phyloP scores from a whole-genome alignment of 2,888 invertebrate species.

The Theodoxus fluviatilis region DNA sequence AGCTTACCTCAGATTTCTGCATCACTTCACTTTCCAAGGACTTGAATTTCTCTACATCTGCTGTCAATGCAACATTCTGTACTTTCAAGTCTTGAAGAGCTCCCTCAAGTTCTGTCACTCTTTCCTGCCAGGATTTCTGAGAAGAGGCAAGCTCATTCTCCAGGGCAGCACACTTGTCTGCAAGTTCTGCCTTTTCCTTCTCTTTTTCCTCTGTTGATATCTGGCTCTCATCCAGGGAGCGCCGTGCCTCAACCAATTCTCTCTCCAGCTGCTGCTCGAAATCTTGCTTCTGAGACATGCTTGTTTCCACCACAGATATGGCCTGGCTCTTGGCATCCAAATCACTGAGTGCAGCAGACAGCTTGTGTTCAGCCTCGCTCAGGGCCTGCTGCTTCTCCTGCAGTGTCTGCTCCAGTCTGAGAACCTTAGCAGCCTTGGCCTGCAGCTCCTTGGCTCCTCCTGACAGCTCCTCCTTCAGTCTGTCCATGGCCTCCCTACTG shows the following conservation, averaged over 20 bases:
- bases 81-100: slow-evolving; percentile 28
- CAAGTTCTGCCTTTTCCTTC: slow-evolving; percentile 4
- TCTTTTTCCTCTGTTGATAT: slow-evolving; percentile 6
- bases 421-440: no score
- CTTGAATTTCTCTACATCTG: slow-evolving; percentile 22
- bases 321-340: no score
- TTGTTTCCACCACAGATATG: no score
- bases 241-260: not conserved
- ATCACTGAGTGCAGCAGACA: no score
- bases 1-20: slow-evolving; percentile 27
- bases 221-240: slow-evolving; percentile 18
- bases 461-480: slow-evolving; percentile 3
- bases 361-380: no score
- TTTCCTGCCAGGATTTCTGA: no score
- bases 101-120: slow-evolving; percentile 32
- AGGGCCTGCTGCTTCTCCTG: slow-evolving; percentile 17
- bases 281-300: slow-evolving; percentile 15
- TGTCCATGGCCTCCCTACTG: slow-evolving; percentile 6
- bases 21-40: slow-evolving; percentile 28
- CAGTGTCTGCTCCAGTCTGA: slow-evolving; percentile 1
- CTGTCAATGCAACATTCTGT: slow-evolving; percentile 14
- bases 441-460: no score
- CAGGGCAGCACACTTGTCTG: slow-evolving; percentile 11
- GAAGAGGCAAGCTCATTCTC: not conserved
- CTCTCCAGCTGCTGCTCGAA: slow-evolving; percentile 23